Conservation (phyloP, 1,140 invertebrate species). For the Apis florea region DNA sequence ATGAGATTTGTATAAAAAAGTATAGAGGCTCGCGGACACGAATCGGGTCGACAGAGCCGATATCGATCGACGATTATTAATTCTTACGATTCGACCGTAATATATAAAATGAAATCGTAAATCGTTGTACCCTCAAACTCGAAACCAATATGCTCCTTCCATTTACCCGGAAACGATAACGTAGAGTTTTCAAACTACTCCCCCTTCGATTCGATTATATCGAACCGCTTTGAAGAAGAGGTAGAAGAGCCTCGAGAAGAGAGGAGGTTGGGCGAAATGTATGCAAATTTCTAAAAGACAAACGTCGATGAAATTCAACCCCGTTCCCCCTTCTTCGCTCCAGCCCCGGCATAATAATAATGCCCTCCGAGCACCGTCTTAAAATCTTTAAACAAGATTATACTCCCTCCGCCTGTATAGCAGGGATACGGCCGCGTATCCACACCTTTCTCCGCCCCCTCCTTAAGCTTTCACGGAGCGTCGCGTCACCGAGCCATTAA, state of each 20-base stretch:
- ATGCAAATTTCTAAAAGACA: conserved; percentile 30
- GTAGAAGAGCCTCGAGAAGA: too few relatives aligned
- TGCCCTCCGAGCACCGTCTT: conserved; percentile 24
- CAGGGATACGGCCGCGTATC: neutral
- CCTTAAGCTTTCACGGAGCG: conserved; percentile 42
- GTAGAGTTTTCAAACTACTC: neutral
- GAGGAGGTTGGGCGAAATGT: neutral
- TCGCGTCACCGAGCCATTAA: conserved; percentile 48
- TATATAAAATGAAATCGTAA: neutral
- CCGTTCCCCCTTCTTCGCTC: neutral
- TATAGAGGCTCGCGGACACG: too few relatives aligned
- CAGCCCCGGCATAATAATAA: conserved; percentile 19
- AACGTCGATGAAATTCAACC: conserved; percentile 22
- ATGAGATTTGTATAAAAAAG: neutral
- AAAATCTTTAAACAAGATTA: conserved; percentile 45
- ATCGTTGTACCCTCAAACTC: neutral
- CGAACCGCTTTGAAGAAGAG: neutral
- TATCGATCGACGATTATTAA: too few relatives aligned
- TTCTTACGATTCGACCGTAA: too few relatives aligned
- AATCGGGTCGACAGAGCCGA: too few relatives aligned
- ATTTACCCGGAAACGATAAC: neutral
- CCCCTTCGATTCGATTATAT: neutral
- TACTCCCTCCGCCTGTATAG: neutral
- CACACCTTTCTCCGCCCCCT: neutral
- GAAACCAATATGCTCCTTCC: too few relatives aligned